Evolutionary conservation across 2,113 vertebrate species (phyloP), one percentile per base, ranked within the genome.

Genomic region (Eulemur macaco): DNA sequence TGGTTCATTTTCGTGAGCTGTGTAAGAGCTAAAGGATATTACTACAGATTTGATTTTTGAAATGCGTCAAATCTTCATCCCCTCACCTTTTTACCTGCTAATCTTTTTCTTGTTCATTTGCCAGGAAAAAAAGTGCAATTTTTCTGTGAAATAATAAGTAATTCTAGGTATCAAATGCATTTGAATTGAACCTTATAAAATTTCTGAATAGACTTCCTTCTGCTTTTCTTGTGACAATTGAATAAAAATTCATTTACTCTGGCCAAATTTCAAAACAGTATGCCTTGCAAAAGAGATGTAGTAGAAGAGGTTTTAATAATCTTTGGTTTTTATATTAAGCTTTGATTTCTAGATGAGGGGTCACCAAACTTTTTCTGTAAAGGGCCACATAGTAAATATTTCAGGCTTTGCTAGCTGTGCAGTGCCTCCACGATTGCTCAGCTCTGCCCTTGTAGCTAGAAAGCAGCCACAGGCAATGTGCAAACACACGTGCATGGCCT

Each of bases 31-130:
- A 37, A 71, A 89, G 66, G 56, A 6, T 86, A 58, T 71, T 85
- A 74, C 52, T 68, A 85, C 78, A 89, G 91, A 85, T 86, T 60
- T n/a, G 50, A 52, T 50, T 95, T 98, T 77, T 88, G 78, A 93
- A 86, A 89, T 81, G 27, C 81, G 50, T 88, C 58, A 63, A 63
- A 56, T 84, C 42, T 86, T 25, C 1, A 14, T 69, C 6, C 14
- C 23, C 17, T 66, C 34, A 4, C 60, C 66, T 60, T 64, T 83
- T 83, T 86, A 74, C 50, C 25, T 84, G 69, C 54, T 95, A 37
- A 42, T 93, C 69, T 89, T 86, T 69, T 96, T 82, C 81, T 50
- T 64, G 3, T 92, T 93, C 27, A 71, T 81, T 84, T 95, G 50
- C 39, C 54, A 64, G 37, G 13, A 20, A 17, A 34, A 27, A n/a